phyloP scores from a whole-genome alignment of 2,797 vertebrate genomes.

The Acestrorhynchus altus region DNA sequence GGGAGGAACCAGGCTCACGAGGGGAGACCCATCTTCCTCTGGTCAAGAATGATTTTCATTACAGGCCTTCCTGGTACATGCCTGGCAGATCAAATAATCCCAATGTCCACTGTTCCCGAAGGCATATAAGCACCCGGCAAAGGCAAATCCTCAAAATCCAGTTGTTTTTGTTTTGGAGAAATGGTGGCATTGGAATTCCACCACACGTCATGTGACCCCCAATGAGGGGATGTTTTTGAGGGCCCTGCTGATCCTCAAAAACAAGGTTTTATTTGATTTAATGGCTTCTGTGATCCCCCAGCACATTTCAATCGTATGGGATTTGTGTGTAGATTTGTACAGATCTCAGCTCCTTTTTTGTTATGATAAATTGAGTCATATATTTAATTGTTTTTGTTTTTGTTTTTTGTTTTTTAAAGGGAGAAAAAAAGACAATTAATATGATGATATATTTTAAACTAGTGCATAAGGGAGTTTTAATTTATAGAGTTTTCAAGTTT shows the following conservation, averaged over 20 bases:
- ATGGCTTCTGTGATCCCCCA: background rate
- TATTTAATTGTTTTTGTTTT: too few species aligned
- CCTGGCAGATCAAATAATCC: conserved; percentile 66
- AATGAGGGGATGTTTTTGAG: conserved; percentile 23
- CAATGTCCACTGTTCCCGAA: conserved; percentile 68
- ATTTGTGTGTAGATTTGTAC: conserved; percentile 9
- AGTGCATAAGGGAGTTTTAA: too few species aligned
- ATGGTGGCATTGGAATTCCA: conserved; percentile 36
- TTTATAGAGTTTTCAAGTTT: too few species aligned
- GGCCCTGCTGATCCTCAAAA: conserved; percentile 12
- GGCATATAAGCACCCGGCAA: conserved; percentile 65
- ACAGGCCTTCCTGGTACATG: background rate
- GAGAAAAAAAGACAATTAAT: too few species aligned
- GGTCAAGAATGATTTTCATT: too few species aligned
- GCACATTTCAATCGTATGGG: conserved; percentile 8
- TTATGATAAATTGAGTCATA: background rate
- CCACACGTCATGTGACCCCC: conserved; percentile 60
- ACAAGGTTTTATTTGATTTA: conserved; percentile 38
- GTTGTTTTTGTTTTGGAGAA: conserved; percentile 70
- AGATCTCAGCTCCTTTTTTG: conserved; percentile 6
- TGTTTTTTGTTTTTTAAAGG: too few species aligned
- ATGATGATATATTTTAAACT: too few species aligned
- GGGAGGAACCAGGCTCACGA: too few species aligned
- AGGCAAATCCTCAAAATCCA: conserved; percentile 78
- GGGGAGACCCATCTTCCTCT: too few species aligned